phyloP scores from a whole-genome alignment of 2,888 invertebrate species.

The Heliconius hortense region DNA sequence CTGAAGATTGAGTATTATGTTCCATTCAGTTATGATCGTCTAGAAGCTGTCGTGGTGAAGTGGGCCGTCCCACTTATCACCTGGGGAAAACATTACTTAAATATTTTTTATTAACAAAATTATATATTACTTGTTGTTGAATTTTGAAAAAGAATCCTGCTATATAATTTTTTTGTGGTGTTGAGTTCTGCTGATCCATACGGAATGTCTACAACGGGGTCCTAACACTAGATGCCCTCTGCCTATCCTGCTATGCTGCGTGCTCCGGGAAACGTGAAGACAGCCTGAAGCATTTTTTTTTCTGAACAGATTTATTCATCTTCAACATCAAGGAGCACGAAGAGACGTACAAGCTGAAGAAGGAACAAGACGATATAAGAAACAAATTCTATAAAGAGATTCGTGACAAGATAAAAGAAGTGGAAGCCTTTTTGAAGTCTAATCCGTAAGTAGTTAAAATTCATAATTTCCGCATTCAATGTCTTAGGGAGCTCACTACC shows the following conservation, averaged over 20 bases:
- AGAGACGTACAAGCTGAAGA: slow-evolving; percentile 62
- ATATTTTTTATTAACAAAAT: too few species aligned
- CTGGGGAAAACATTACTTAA: too few species aligned
- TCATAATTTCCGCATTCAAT: too few species aligned
- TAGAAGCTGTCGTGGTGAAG: too few species aligned
- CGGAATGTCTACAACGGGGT: too few species aligned
- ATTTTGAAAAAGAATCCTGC: too few species aligned
- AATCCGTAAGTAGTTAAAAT: slow-evolving; percentile 60
- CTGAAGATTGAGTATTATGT: neutral
- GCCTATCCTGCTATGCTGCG: neutral
- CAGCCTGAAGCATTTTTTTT: neutral
- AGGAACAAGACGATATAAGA: slow-evolving; percentile 70
- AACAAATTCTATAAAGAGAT: slow-evolving; percentile 69
- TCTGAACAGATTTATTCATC: slow-evolving; percentile 68
- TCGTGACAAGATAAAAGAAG: slow-evolving; percentile 60
- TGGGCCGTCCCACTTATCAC: too few species aligned
- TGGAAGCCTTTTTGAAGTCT: slow-evolving; percentile 69
- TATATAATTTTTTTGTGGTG: too few species aligned
- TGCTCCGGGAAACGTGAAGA: too few species aligned
- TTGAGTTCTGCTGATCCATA: too few species aligned
- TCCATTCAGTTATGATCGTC: neutral
- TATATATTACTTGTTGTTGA: too few species aligned
- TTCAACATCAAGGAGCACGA: slow-evolving; percentile 73
- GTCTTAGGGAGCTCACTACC: too few species aligned
- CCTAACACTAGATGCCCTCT: neutral